Base-by-base conservation (phyloP, 2,797 vertebrate genomes). In the Gymnoscopelus microlampas region DNA sequence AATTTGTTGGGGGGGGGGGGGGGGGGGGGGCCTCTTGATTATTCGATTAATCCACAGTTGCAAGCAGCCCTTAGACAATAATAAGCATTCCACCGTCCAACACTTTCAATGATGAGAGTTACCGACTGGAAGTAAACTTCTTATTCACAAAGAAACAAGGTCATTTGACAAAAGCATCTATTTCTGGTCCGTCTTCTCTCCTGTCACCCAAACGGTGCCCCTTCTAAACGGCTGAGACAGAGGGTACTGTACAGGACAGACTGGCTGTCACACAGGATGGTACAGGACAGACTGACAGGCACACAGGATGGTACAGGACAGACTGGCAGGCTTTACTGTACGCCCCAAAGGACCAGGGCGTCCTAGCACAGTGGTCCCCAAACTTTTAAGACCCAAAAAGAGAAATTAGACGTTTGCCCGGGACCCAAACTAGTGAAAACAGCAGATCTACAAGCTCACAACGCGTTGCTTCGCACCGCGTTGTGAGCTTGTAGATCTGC, bases 61-160 rank as follows among this genome's bases (percentile, higher is more conserved):
- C 50, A n/a, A 13, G 12, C 3, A 51, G 50, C 50, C 50, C 50
- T 51, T 51, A 3, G 12, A 4, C 39, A 44, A 10, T 9, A 44
- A 44, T 15, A 51, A 51, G 14, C 50, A 51, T 15, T 51, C 50
- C n/a, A 51, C 4, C 1, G 15, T 11, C 14, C 39, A 19, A 4
- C 63, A 65, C 51, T 65, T 24, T 54, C 51, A 8, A 47, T 44
- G 53, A 47, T 35, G 53, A 55, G 53, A 55, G 53, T 44, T 44
- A 44, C 39, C 19, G 23, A 48, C 62, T 63, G 53, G 63, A 65
- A 65, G 53, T 55, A 44, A 65, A 23, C 12, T 19, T 15, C 19
- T 60, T 10, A 68, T 75, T 74, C 64, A 78, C 70, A 74, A 71
- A 72, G 75, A 74, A 67, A 71, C 55, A 61, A 66, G 50, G 65